Evolutionary conservation across 2,888 invertebrate species (phyloP), one percentile per base, ranked within the genome.

Genomic region (Iphiclides podalirius): DNA sequence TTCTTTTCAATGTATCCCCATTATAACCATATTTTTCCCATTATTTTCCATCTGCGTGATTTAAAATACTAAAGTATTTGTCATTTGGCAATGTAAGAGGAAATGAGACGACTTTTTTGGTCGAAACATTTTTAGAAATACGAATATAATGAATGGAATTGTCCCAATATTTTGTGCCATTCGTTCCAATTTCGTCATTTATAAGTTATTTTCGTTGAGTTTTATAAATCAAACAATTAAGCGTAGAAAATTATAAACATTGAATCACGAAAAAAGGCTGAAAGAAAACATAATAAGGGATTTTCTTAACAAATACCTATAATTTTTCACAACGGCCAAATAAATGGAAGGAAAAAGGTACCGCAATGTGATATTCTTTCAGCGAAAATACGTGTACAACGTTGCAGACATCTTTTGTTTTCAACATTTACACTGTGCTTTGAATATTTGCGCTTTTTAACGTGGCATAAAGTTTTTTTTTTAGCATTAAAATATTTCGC

Each of bases 311-410:
- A 67, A 73, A 72, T 67, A 67, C 57, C 57, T 57, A 61, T 62
- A 58, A 72, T 76, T 72, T 72, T 75, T 75, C 70, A 67, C 60
- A 56, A 60, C 63, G 61, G 59, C 66, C 66, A 60, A 66, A 74
- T 67, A 78, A 75, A 79, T 75, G 65, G 71, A 57, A 61, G 61
- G 64, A 68, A 73, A 79, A 77, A 75, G 61, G 67, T 68, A 41
- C 50, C 67, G 66, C 69, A 66, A 69, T 72, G 72, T 75, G 75
- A 80, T 66, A 66, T 75, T 75, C 79, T 68, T 72, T 68, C 65
- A 57, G 61, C 68, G 75, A 74, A 78, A 79, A 72, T 69, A 67
- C 71, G 72, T 28, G 28, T 72, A 69, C 73, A 72, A 71, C 65
- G 67, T 59, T 66, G 73, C 66, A 74, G 74, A 66, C 72, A 68